Base-by-base conservation (phyloP, 2,888 invertebrate species). In the Volucella inanis region DNA sequence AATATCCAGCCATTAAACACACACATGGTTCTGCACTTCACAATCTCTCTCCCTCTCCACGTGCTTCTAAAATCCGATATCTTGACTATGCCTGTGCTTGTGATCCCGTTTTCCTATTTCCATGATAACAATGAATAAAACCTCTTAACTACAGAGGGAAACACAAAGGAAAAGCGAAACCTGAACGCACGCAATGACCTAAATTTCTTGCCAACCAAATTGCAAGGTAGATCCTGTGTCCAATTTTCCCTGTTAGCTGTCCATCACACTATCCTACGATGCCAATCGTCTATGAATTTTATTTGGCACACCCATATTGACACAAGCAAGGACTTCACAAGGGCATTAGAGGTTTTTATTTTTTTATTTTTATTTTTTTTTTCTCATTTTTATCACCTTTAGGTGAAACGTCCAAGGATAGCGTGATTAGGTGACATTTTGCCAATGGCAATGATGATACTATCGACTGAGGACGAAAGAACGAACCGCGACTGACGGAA, bases 391-490 rank as follows among this genome's bases (percentile, higher is more conserved):
- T 39, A 43, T 38, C 45, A 22, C 12, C 22, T 12, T 15, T 15
- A 15, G 39, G 18, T 6, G 49, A 65, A 45, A 49, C 61, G 61
- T 68, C 14, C 14, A 18, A 50, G 22, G 65, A 81, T 85, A 68
- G 85, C 85, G 85, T 85, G 85, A 85, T 81, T 76, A 85, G 81
- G 81, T 81, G 81, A 85, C 85, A 85, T 85, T 80, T 76, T 76
- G 81, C 68, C 75, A 75, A 80, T 76, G 31, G 72, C 57, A 57
- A 18, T 64, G 71, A 71, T 76, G 67, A 67, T 67, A 54, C 43
- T 59, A 54, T 57, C 22, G 38, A 80, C 52, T 55, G 47, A 38
- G 22, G 22, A 22, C 22, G 22, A 4, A 3, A 9, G 6, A 55
- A 41, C 12, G 39, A 41, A 14, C 15, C n/a, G 68, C 78, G 61